Base-by-base conservation (phyloP, 2,113 vertebrate species). In the Colinus virginianus region DNA sequence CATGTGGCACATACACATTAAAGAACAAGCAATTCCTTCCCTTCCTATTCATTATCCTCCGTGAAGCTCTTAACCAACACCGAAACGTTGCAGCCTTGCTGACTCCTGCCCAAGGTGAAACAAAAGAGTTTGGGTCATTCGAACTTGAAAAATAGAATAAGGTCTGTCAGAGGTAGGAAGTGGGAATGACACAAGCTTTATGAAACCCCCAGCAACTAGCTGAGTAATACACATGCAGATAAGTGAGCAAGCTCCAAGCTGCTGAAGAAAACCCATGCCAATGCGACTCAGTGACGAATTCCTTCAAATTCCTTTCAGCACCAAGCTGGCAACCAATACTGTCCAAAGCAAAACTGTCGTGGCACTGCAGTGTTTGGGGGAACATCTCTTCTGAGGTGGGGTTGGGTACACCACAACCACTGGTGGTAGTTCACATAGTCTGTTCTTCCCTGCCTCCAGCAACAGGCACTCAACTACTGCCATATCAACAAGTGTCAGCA, bases 41-140 rank as follows among this genome's bases (percentile, higher is more conserved):
- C 38, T 72, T 62, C 36, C 45, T 17, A 62, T 58, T 78, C 48
- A 42, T 45, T 79, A 53, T 42, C 23, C 51, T 76, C 66, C 49
- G 79, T 25, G 23, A 18, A 66, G 10, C 11, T 45, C 18, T 72
- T 63, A 30, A 7, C 9, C 71, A 84, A 20, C 12, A 36, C 0
- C 42, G n/a, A 20, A 25, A 13, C 42, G 72, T 23, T 30, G 66
- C 0, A 0, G 23, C 26, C 10, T n/a, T 69, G 71, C 55, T 79
- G 62, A 45, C 17, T 62, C 16, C 23, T 48, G 20, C 21, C 14
- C 8, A 38, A 51, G 26, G 15, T 32, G 21, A 90, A 94, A 59
- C 9, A 49, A 66, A n/a, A 48, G 3, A 11, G 6, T 46, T 85
- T 74, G 84, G 15, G 9, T 74, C 32, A 70, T 67, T 67, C 42